Evolutionary conservation across 2,888 invertebrate genomes (phyloP).

Genomic region (Pseudococcus viburni): DNA sequence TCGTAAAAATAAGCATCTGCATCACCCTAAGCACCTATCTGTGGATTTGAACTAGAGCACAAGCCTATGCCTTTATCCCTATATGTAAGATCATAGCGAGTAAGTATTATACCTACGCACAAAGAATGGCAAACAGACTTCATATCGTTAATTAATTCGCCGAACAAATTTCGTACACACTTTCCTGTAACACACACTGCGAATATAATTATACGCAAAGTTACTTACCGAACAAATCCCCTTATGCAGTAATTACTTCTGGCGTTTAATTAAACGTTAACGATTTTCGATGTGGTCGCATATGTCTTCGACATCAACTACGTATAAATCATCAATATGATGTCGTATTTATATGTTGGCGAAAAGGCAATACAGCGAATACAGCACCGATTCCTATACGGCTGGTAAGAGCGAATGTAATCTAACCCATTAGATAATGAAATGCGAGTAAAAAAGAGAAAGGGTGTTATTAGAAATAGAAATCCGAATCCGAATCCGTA

Average conservation of each 20-base stretch:
- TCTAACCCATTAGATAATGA: neutral
- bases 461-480: neutral
- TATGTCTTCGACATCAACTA: slow-evolving; percentile 17
- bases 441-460: neutral
- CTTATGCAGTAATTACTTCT: neutral
- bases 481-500: neutral
- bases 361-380: neutral
- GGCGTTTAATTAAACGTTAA: neutral
- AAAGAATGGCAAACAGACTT: no score
- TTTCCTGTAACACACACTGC: no score
- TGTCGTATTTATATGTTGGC: neutral
- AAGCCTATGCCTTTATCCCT: no score
- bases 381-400: neutral
- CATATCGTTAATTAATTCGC: no score
- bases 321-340: neutral
- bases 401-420: neutral
- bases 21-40: no score
- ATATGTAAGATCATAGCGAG: no score
- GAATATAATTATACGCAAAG: no score
- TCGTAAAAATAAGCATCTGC: no score
- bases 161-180: no score
- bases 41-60: no score
- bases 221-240: neutral
- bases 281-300: slow-evolving; percentile 20
- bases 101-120: no score